These are phyloP conservation scores for Merops nubicus DNA, from an alignment of 2,113 vertebrate species.

Conservation along the genomic window DNA sequence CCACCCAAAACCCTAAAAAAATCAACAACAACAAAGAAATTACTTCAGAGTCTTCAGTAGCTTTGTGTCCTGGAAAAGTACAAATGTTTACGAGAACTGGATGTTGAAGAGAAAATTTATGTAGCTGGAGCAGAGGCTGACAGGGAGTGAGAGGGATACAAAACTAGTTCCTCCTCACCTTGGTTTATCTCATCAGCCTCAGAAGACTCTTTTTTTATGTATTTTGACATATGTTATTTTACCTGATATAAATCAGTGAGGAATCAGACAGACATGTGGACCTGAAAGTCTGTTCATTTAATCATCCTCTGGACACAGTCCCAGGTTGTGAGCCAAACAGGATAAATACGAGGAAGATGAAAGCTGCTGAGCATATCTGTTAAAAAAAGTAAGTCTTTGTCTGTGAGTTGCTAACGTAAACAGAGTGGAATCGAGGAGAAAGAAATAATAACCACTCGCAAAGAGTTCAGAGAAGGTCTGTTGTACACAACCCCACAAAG, in stretches of 20 bases:
- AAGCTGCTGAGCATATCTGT: background rate
- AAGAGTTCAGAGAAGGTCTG: background rate
- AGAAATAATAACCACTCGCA: background rate
- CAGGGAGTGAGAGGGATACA: background rate
- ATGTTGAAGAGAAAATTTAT: background rate
- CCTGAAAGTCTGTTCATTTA: background rate
- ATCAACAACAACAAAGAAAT: background rate
- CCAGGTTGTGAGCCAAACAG: background rate
- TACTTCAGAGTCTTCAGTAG: background rate
- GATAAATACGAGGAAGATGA: background rate
- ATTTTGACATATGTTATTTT: background rate
- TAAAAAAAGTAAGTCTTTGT: constrained; percentile 24
- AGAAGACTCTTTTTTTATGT: background rate
- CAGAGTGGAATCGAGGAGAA: background rate
- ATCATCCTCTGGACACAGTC: background rate
- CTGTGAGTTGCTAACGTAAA: constrained; percentile 1
- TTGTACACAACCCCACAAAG: background rate
- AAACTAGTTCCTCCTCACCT: background rate
- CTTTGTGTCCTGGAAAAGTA: background rate
- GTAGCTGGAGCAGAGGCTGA: background rate
- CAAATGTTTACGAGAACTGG: background rate
- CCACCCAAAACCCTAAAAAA: background rate
- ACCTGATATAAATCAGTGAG: background rate
- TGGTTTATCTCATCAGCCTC: background rate
- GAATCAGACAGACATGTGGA: background rate